Evolutionary conservation across 1,140 invertebrate genomes (phyloP).

Genomic region (Drosophila equinoxialis): DNA sequence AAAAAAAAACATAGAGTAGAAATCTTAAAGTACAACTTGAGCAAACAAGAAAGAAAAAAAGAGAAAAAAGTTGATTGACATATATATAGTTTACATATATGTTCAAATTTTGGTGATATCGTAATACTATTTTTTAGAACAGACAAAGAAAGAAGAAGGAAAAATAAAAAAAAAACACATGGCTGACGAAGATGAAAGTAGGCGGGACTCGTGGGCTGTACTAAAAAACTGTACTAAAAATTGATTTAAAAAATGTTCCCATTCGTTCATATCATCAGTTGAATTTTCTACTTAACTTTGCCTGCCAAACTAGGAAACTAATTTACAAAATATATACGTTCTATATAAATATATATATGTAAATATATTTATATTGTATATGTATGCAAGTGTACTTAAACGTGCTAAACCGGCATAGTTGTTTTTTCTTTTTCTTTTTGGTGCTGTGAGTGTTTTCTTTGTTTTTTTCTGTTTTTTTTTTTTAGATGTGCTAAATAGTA

Average conservation of each 20-base stretch:
- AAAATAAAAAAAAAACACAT: background rate
- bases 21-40: slow-evolving; percentile 26
- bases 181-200: background rate
- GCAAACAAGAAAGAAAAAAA: slow-evolving; percentile 13
- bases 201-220: background rate
- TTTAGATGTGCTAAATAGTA: slow-evolving; percentile 55
- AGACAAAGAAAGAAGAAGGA: slow-evolving; percentile 27
- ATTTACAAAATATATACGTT: slow-evolving; percentile 1
- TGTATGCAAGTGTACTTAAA: slow-evolving; percentile 63
- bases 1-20: slow-evolving; percentile 26
- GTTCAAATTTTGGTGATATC: slow-evolving; percentile 49
- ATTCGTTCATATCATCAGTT: too few relatives aligned
- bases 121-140: slow-evolving; percentile 72
- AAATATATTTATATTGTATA: background rate
- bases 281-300: background rate
- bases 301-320: slow-evolving; percentile 4
- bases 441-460: slow-evolving; percentile 45
- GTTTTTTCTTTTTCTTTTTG: slow-evolving; percentile 33
- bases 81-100: slow-evolving; percentile 15
- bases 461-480: background rate
- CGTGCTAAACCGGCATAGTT: slow-evolving; percentile 52
- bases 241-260: background rate
- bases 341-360: too few relatives aligned
- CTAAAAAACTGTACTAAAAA: slow-evolving; percentile 5
- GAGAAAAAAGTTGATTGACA: background rate